phyloP scores from a whole-genome alignment of 2,888 invertebrate species.

The Leptinotarsa juncta region DNA sequence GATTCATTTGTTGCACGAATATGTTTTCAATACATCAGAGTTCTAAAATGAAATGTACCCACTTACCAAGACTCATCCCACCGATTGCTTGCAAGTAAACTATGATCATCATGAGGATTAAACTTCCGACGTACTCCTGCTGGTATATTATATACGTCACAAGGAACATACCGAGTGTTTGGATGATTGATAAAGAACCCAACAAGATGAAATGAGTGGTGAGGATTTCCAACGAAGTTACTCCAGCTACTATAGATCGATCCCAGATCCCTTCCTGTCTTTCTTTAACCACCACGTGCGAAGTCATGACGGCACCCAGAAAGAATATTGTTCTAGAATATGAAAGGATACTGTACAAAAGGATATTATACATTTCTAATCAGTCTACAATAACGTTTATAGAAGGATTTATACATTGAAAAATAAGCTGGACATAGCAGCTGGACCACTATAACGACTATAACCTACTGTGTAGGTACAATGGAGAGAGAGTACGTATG shows the following conservation, averaged over 20 bases:
- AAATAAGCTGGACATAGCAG: too few species aligned
- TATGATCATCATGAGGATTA: conserved; percentile 71
- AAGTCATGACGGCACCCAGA: conserved; percentile 85
- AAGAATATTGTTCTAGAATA: conserved; percentile 82
- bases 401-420: too few species aligned
- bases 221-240: conserved; percentile 82
- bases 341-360: too few species aligned
- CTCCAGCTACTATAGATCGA: conserved; percentile 87
- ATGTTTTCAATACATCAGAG: too few species aligned
- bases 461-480: too few species aligned
- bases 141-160: conserved; percentile 73
- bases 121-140: conserved; percentile 73
- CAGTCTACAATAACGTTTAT: too few species aligned
- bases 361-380: too few species aligned
- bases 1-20: too few species aligned
- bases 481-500: too few species aligned
- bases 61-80: conserved; percentile 84
- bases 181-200: conserved; percentile 72
- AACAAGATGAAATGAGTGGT: conserved; percentile 84
- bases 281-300: conserved; percentile 83
- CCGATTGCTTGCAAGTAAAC: conserved; percentile 80
- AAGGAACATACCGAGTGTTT: conserved; percentile 72
- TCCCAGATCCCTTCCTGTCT: conserved; percentile 86
- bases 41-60: not conserved
- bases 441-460: too few species aligned